Conservation (phyloP, 2,797 vertebrate species). For the Syngnathus acus region DNA sequence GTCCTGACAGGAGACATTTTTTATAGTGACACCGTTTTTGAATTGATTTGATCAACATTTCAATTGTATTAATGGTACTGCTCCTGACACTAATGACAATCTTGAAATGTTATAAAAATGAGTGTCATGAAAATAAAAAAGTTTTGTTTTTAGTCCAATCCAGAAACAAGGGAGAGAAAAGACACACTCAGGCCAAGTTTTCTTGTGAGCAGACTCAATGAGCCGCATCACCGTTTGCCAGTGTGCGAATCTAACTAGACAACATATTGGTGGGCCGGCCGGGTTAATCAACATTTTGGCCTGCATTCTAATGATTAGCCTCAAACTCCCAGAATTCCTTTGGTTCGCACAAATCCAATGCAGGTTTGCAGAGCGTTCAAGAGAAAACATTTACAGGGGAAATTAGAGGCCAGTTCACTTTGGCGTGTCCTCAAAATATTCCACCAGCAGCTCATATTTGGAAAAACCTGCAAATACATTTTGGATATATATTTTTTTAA, state of each 20-base stretch:
- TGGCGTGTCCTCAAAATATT: no score
- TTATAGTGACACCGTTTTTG: background rate
- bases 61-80: no score
- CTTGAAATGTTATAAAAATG: no score
- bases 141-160: background rate
- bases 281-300: conserved; percentile 15
- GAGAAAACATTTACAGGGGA: no score
- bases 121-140: no score
- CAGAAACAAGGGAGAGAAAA: background rate
- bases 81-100: no score
- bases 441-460: no score
- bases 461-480: background rate
- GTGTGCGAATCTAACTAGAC: background rate
- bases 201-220: background rate
- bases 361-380: background rate
- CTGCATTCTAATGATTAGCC: conserved; percentile 31
- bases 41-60: background rate
- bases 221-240: conserved; percentile 12
- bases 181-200: background rate
- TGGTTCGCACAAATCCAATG: background rate
- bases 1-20: background rate
- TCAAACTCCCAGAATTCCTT: conserved; percentile 7
- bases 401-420: no score
- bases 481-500: background rate
- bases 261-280: background rate